These are phyloP conservation scores for Todus mexicanus DNA, from an alignment of 2,797 vertebrate species.

Conservation along the genomic window DNA sequence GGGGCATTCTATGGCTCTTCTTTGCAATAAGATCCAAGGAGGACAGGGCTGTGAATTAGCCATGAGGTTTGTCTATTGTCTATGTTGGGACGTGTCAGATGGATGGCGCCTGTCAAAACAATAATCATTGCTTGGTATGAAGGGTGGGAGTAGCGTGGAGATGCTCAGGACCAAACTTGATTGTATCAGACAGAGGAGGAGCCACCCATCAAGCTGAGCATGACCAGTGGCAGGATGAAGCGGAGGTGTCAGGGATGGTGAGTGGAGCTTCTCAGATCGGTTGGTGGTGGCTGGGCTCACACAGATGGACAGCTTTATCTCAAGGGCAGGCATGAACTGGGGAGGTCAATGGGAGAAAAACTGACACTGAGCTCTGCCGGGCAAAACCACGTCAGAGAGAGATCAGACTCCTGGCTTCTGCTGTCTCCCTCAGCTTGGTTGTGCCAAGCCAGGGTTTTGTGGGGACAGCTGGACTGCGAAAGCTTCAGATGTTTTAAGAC, in stretches of 20 bases:
- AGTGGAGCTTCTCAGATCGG: not conserved
- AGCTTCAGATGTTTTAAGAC: not conserved
- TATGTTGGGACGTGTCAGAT: not conserved
- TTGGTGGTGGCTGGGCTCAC: not conserved
- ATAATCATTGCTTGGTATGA: accelerated
- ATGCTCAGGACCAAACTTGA: not conserved
- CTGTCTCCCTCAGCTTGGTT: not conserved
- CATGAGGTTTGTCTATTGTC: not conserved
- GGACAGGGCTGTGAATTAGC: not conserved
- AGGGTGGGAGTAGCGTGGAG: not conserved
- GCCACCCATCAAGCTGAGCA: too few species aligned
- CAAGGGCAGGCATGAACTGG: not conserved
- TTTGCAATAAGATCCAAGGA: not conserved
- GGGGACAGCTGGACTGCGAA: not conserved
- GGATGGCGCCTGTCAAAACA: not conserved
- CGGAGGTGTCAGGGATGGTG: not conserved
- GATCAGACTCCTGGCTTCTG: not conserved
- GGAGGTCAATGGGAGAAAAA: not conserved
- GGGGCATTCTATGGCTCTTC: accelerated
- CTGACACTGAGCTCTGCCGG: not conserved
- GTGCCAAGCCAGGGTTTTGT: not conserved
- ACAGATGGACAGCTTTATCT: accelerated
- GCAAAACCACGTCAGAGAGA: not conserved
- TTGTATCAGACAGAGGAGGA: not conserved
- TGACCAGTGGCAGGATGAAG: accelerated